Evolutionary conservation across 64 coral and sea anemone species (phyloP), one percentile per base, ranked within the genome.

Genomic region (Montipora efflorescens): DNA sequence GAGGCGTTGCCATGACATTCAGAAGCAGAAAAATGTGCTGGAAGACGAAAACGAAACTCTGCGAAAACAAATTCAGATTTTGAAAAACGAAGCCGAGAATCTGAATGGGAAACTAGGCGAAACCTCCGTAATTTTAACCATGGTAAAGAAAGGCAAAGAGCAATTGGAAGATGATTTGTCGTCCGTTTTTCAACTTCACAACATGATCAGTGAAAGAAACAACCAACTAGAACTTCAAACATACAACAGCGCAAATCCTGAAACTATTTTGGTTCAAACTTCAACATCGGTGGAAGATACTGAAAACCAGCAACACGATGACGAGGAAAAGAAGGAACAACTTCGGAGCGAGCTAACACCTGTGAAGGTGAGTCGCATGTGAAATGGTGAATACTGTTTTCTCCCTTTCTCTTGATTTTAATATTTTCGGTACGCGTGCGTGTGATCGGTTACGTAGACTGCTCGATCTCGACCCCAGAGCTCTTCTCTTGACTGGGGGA

Each of bases 141-240:
- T 89, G 20, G 93, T 89, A 5, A 81, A 79, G 48, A 95, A 44
- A 2, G 83, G 84, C 22, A 98, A 95, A 45, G 74, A 81, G 66
- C 18, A 46, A 46, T 59, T 98, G 7, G 96, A 98, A 87, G 88
- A 92, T 80, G 96, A 95, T 71, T 48, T 98, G 48, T 98, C 89
- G 4, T 95, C 96, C 0, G 87, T 98, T 13, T 98, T 98, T 70
- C 96, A 98, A 59, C 78, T 98, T 48, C 88, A 95, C 80, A 98
- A 89, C 74, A 98, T 98, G 96, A 79, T 66, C 73, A 55, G 18
- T 45, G 75, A 93, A 48, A 21, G 51, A 5, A 19, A 77, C 8
- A 14, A 46, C 7, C 78, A 67, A 59, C 28, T 59, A 14, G n/a
- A 55, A 21, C 3, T 47, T 28, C 47, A 44, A 53, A 67, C 49